Evolutionary conservation across 2,888 invertebrate species (phyloP), one percentile per base, ranked within the genome.

Genomic region (Taenaris catops): DNA sequence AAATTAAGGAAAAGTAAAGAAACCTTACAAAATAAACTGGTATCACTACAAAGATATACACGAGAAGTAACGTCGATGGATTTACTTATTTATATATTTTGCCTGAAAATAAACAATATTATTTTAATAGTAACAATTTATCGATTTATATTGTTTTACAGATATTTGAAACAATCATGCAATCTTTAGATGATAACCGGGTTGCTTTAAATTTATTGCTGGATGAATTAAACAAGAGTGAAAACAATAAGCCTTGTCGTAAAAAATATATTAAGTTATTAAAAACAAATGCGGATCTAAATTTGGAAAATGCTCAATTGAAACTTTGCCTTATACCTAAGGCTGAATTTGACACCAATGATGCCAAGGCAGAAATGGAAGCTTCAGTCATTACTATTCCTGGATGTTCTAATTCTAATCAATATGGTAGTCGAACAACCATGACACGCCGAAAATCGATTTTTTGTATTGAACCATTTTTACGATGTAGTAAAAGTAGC

Each of bases 1-100:
- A 67, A 64, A 50, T 53, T 61, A 7, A 60, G 57, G 49, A 45
- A 55, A 5, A 51, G 51, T 33, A 55, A 72, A 39, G 53, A 54
- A 23, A 38, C 51, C 14, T 54, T 72, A 10, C 67, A 67, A 49
- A 62, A 54, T 16, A 72, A 74, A 49, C 47, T 72, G 1, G 46
- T 55, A 18, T 69, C 67, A 34, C 46, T 83, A 32, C 75, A 80
- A 33, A 23, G 33, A 16, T 55, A 55, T 36, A 57, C 51, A 40
- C 40, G 53, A 35, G 40, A 49, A 48, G 57, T 49, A 43, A 19
- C 16, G 1, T 8, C 9, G 7, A 26, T 8, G n/a, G n/a, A n/a
- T n/a, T n/a, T n/a, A n/a, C n/a, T n/a, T n/a, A n/a, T n/a, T n/a
- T n/a, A n/a, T n/a, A n/a, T n/a, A n/a, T n/a, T n/a, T n/a, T n/a